Base-by-base conservation (phyloP, 2,113 vertebrate genomes). In the Archilochus colubris region DNA sequence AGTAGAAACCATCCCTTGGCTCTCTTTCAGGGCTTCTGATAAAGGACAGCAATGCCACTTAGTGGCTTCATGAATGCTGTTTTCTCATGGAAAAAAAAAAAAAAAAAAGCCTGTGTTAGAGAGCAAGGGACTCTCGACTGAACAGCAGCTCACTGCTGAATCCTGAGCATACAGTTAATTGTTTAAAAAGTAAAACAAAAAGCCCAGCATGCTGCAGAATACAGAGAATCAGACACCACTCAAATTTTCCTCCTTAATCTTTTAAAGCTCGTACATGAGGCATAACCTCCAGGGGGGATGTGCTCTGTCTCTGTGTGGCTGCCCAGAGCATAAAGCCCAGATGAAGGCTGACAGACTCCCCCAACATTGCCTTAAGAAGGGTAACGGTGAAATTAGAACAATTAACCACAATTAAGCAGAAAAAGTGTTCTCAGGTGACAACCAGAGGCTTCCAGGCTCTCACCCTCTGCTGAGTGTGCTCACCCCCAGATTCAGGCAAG, bases 391-490 rank as follows among this genome's bases (percentile, higher is more conserved):
- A 80, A 58, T 73, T 59, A 33, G 59, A 33, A 17, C 14, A 36
- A 69, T 27, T 40, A 75, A 55, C 30, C 9, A 19, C 54, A 85
- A 6, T 30, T 62, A 51, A 66, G 10, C 27, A 44, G 43, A 23
- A 89, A 80, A 92, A 69, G 33, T 2, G 1, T 50, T 62, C n/a
- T 85, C 30, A 28, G 44, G 31, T 63, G 33, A 68, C 17, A 50
- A 73, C 16, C 2, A 1, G 48, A 82, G 46, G n/a, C 24, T 87
- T 30, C 1, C 21, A 13, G 61, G 48, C 50, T 87, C 23, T 78
- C 1, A 0, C 50, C 0, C 3, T 13, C 38, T 3, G 2, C 25
- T 1, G 0, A 28, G 14, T 0, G 0, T 2, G 9, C 40, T 89
- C 38, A 0, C 63, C 53, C 44, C 12, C 58, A 13, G n/a, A 81